Base-by-base conservation (phyloP, 2,113 vertebrate genomes). In the Myxocyprinus asiaticus region DNA sequence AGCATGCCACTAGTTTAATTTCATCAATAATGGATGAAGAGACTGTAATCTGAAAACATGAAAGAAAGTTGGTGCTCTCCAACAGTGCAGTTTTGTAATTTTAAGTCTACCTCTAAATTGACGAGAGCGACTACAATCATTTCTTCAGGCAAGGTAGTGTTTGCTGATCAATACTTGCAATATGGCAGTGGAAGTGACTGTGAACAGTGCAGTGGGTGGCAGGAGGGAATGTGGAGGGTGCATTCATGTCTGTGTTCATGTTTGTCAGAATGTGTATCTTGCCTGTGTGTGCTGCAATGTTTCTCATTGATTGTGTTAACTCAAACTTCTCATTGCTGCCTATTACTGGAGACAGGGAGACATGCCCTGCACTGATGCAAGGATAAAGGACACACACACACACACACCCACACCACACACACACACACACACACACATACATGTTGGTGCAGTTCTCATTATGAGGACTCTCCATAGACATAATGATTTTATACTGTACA, bases 11-110 rank as follows among this genome's bases (percentile, higher is more conserved):
- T 94, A 95, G 95, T 97, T 97, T 98, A 96, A 95, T 95, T 94
- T 97, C 96, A 99, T 99, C 96, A 98, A 99, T 99, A 98, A 99
- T 98, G 96, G 94, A 98, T 98, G 96, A 98, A 96, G 94, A 94
- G 94, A 96, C 95, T 95, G 93, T 96, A 98, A 97, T 98, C 96
- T 94, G 94, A 68, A 90, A 94, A 92, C 92, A 94, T 92, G 91
- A 92, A 92, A 94, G 91, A 76, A 62, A 69, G 73, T 68, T 47
- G 56, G 48, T 0, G 44, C 51, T 17, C 3, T 42, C 42, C 45
- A 11, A 33, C 22, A 33, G 87, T 91, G 85, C 87, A 87, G 89
- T 89, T 88, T 84, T 86, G 22, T 33, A 86, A 85, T 86, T 86
- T 82, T 80, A 42, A 61, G 63, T 62, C 80, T 79, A 80, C 75